These are phyloP conservation scores for Melanostoma scalare DNA, from an alignment of 2,888 invertebrate species.

Conservation along the genomic window DNA sequence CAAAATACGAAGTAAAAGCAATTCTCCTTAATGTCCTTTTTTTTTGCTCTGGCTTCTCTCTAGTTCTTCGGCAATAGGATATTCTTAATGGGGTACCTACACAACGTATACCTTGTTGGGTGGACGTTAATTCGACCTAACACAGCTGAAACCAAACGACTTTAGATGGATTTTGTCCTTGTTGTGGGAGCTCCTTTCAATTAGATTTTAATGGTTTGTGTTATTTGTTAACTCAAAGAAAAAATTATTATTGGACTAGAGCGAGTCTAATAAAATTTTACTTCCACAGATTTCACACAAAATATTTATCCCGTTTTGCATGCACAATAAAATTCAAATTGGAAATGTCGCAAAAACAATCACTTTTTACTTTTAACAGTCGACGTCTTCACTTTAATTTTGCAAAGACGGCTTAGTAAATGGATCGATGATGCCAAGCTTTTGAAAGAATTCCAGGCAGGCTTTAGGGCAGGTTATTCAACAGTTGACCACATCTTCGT, in stretches of 20 bases:
- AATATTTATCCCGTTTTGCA: too few species aligned
- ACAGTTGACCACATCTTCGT: too few species aligned
- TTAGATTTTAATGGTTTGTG: conserved; percentile 19
- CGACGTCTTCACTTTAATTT: too few species aligned
- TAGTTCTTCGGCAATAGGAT: not conserved
- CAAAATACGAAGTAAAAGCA: conserved; percentile 10
- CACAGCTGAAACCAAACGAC: not conserved
- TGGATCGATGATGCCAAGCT: too few species aligned
- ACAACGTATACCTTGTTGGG: not conserved
- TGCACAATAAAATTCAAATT: too few species aligned
- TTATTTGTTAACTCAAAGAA: not conserved
- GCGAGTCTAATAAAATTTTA: conserved; percentile 11
- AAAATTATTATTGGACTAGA: not conserved
- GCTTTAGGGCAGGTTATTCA: too few species aligned
- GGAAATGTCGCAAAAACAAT: too few species aligned
- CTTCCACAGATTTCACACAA: not conserved
- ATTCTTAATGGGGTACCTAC: conserved; percentile 10
- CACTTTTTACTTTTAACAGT: too few species aligned
- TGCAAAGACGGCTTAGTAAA: too few species aligned
- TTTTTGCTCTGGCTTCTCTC: not conserved
- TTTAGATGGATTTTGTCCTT: not conserved
- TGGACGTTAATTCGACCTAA: conserved; percentile 6
- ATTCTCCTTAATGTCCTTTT: not conserved
- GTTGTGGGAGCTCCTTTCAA: conserved; percentile 1
- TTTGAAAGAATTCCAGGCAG: too few species aligned